phyloP scores from a whole-genome alignment of 2,888 invertebrate genomes.

The Danaus chrysippus region DNA sequence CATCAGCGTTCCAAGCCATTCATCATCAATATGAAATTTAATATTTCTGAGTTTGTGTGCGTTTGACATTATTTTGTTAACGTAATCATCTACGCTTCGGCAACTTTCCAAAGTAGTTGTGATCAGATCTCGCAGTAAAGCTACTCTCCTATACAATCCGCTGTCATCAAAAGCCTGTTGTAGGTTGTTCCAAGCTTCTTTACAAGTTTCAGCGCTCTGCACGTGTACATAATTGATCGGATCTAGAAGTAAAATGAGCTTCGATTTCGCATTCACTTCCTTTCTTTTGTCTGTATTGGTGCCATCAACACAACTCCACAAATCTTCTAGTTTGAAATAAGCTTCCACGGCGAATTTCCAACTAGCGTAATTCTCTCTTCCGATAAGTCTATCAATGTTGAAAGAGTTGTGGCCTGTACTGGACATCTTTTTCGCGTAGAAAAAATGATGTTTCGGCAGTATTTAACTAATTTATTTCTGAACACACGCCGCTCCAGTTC shows the following conservation, averaged over 20 bases:
- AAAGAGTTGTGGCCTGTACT: slow-evolving; percentile 15
- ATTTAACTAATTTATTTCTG: too few relatives aligned
- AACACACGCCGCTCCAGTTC: too few relatives aligned
- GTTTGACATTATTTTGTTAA: too few relatives aligned
- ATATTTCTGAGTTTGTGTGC: too few relatives aligned
- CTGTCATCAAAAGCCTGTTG: slow-evolving; percentile 33
- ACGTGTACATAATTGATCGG: neutral
- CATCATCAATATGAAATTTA: too few relatives aligned
- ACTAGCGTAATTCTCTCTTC: slow-evolving; percentile 17
- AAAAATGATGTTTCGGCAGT: too few relatives aligned
- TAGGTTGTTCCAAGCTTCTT: neutral
- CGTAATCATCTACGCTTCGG: slow-evolving; percentile 26
- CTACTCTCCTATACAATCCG: slow-evolving; percentile 28
- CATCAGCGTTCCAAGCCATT: too few relatives aligned
- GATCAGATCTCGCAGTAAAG: slow-evolving; percentile 30
- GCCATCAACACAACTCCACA: too few relatives aligned
- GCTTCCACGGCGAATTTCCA: slow-evolving; percentile 24
- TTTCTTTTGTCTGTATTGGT: too few relatives aligned
- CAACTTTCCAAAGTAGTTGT: slow-evolving; percentile 28
- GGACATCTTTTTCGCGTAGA: too few relatives aligned
- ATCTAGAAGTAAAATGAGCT: neutral
- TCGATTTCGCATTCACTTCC: too few relatives aligned
- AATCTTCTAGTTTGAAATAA: too few relatives aligned
- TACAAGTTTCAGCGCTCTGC: neutral
- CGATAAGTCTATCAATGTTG: slow-evolving; percentile 19